Percentiles rank a stretch among this genome's conserved stretches.
These are phyloP conservation scores for Lithobates sylvaticus DNA, from an alignment of 2,797 vertebrate species.

Conservation along the genomic window DNA sequence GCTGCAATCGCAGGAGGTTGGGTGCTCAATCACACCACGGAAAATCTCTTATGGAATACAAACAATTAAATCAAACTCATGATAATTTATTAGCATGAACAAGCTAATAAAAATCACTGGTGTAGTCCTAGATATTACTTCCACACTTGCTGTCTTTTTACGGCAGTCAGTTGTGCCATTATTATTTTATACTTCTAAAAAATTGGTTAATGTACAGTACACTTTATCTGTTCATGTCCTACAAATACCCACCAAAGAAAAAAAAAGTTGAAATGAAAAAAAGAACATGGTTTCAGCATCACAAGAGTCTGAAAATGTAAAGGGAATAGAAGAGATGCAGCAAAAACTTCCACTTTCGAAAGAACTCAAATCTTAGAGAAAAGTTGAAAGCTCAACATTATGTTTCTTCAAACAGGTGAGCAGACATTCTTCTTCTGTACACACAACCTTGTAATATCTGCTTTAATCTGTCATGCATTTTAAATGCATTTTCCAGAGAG, in stretches of 20 bases:
- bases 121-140: too few relatives aligned
- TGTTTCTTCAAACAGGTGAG: conserved; percentile 32
- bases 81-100: too few relatives aligned
- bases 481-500: conserved; percentile 40
- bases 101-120: too few relatives aligned
- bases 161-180: too few relatives aligned
- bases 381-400: conserved; percentile 24
- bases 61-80: too few relatives aligned
- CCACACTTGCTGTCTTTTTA: too few relatives aligned
- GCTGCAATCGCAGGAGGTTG: too few relatives aligned
- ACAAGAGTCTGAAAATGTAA: not conserved
- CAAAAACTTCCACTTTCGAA: not conserved
- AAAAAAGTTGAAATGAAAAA: not conserved
- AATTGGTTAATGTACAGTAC: not conserved
- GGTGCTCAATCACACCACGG: too few relatives aligned
- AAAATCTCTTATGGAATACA: too few relatives aligned
- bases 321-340: conserved; percentile 1
- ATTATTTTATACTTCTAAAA: too few relatives aligned
- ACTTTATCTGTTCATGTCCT: not conserved
- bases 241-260: not conserved
- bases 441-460: conserved; percentile 34
- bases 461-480: conserved; percentile 48
- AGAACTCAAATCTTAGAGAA: not conserved
- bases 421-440: conserved; percentile 16
- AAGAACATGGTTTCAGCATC: conserved; percentile 17